These are phyloP conservation scores for Coreius guichenoti DNA, from an alignment of 2,797 vertebrate species.

Conservation along the genomic window DNA sequence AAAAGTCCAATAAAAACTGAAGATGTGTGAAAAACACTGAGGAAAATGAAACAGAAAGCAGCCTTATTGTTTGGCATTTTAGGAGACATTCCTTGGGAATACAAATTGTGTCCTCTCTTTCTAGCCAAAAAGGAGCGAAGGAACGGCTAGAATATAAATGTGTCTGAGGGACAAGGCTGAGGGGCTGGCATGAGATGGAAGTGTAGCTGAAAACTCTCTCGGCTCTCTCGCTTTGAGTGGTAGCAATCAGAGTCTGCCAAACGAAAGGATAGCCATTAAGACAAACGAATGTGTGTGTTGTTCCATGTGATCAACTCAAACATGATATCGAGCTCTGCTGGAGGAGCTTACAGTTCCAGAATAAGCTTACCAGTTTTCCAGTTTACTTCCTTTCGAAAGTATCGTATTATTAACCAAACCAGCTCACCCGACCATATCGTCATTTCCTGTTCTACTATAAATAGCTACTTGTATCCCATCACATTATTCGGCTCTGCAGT, in stretches of 20 bases:
- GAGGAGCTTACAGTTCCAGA: slow-evolving; percentile 16
- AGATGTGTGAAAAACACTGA: slow-evolving; percentile 52
- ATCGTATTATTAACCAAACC: slow-evolving; percentile 57
- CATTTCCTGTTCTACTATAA: slow-evolving; percentile 45
- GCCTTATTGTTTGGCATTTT: slow-evolving; percentile 60
- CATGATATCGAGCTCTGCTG: not conserved
- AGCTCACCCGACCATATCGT: slow-evolving; percentile 42
- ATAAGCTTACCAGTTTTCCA: slow-evolving; percentile 30
- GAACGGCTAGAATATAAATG: slow-evolving; percentile 60
- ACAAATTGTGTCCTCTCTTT: slow-evolving; percentile 58
- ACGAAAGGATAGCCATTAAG: slow-evolving; percentile 30
- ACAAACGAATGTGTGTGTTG: slow-evolving; percentile 37
- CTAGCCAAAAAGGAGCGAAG: slow-evolving; percentile 44
- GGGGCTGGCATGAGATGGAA: slow-evolving; percentile 33
- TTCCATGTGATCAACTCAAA: slow-evolving; percentile 23
- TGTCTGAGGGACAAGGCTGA: slow-evolving; percentile 45
- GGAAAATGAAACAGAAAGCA: slow-evolving; percentile 58
- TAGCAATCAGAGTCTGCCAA: slow-evolving; percentile 12
- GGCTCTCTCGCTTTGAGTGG: slow-evolving; percentile 23
- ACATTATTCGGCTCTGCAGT: slow-evolving; percentile 47
- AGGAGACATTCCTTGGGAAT: slow-evolving; percentile 56
- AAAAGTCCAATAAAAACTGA: slow-evolving; percentile 47
- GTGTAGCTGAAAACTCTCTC: slow-evolving; percentile 15
- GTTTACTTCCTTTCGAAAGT: slow-evolving; percentile 48
- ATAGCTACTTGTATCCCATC: slow-evolving; percentile 34